Percentiles rank a stretch among this genome's conserved stretches.
Conservation (phyloP, 1,140 invertebrate species). For the Drosophila takahashii region DNA sequence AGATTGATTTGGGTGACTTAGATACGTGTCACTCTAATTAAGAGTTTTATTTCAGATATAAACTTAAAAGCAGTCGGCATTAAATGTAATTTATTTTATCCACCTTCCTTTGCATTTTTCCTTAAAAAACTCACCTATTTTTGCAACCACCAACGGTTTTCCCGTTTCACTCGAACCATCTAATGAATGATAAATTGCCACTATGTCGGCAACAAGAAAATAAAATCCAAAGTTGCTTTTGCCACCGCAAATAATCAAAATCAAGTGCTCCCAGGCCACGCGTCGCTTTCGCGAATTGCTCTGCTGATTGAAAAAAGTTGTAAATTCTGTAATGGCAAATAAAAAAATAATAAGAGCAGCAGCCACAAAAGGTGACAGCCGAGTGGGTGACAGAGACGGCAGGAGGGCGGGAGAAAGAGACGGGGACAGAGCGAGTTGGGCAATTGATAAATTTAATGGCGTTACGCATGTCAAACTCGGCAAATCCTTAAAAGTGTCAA, state of each 20-base stretch:
- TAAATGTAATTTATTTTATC: background rate
- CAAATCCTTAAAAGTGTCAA: conserved; percentile 78
- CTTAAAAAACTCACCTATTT: background rate
- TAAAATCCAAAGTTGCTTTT: conserved; percentile 29
- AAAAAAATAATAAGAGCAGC: conserved; percentile 62
- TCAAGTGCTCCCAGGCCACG: conserved; percentile 70
- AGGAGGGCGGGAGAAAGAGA: background rate
- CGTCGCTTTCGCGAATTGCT: conserved; percentile 51
- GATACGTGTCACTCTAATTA: background rate
- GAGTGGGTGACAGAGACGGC: conserved; percentile 1
- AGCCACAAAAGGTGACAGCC: conserved; percentile 26
- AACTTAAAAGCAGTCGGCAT: background rate
- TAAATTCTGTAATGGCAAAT: conserved; percentile 69
- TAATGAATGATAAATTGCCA: conserved; percentile 78
- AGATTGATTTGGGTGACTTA: too few species aligned
- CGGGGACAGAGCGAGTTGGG: conserved; percentile 49
- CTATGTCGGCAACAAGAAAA: conserved; percentile 46
- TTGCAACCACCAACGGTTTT: conserved; percentile 1
- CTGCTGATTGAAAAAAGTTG: conserved; percentile 82
- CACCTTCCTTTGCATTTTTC: background rate
- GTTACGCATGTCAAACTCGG: conserved; percentile 78
- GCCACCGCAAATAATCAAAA: conserved; percentile 67
- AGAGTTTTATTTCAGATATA: too few species aligned
- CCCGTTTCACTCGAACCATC: conserved; percentile 26
- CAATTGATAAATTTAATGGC: conserved; percentile 84